Percentiles rank a stretch among this genome's conserved stretches.
Conservation (phyloP, 2,888 invertebrate genomes). For the Hydraecia micacea region DNA sequence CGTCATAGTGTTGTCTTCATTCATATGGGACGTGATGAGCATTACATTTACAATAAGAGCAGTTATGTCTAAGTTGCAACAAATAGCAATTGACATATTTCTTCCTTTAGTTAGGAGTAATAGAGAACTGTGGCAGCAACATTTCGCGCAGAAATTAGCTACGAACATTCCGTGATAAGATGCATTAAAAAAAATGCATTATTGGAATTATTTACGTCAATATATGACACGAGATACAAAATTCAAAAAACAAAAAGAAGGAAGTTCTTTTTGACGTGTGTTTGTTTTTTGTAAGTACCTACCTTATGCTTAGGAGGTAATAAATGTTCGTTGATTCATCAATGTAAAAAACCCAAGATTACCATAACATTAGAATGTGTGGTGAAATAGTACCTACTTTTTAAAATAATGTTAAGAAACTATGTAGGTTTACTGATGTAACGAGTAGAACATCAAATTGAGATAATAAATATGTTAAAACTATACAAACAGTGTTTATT, state of each 20-base stretch:
- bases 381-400: not conserved
- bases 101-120: slow-evolving; percentile 44
- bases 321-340: slow-evolving; percentile 23
- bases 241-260: slow-evolving; percentile 9
- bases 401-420: not conserved
- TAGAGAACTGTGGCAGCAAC: slow-evolving; percentile 45
- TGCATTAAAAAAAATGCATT: not conserved
- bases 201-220: slow-evolving; percentile 15
- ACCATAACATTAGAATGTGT: not conserved
- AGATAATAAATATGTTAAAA: slow-evolving; percentile 25
- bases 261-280: not conserved
- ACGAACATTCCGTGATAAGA: slow-evolving; percentile 43
- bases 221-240: slow-evolving; percentile 10
- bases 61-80: slow-evolving; percentile 48
- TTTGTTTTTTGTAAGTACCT: slow-evolving; percentile 29
- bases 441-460: not conserved
- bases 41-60: slow-evolving; percentile 37
- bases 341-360: slow-evolving; percentile 10
- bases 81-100: slow-evolving; percentile 36
- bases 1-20: slow-evolving; percentile 42
- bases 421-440: not conserved
- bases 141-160: slow-evolving; percentile 12
- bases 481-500: not conserved
- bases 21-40: slow-evolving; percentile 39
- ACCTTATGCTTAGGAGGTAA: not conserved